Percentiles rank a stretch among this genome's conserved stretches.
phyloP scores from a whole-genome alignment of 1,140 invertebrate genomes.

The Apocrypta bakeri region DNA sequence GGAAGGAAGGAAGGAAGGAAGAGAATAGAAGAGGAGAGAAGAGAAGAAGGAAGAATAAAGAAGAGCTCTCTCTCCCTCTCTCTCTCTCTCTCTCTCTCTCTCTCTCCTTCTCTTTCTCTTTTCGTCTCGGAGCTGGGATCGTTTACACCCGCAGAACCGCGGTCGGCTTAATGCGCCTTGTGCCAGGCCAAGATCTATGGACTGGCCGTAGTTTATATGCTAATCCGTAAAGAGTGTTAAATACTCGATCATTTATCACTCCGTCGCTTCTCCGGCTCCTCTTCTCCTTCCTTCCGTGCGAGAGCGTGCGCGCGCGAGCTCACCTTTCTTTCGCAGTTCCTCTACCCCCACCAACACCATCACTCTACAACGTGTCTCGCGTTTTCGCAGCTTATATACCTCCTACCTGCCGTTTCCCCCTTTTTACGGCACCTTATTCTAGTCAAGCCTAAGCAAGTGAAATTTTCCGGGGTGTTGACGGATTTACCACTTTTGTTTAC shows the following conservation, averaged over 20 bases:
- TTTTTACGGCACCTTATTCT: not conserved
- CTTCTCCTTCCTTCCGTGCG: conserved; percentile 44
- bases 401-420: not conserved
- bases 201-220: conserved; percentile 76
- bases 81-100: too few species aligned
- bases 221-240: conserved; percentile 76
- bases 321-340: not conserved
- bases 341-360: not conserved
- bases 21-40: conserved; percentile 13
- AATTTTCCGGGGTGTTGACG: not conserved
- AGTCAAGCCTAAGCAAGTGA: not conserved
- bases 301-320: not conserved
- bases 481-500: not conserved
- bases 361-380: not conserved
- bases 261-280: conserved; percentile 53
- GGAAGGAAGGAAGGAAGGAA: conserved; percentile 3
- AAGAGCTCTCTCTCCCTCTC: not conserved
- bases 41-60: conserved; percentile 26
- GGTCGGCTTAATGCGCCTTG: conserved; percentile 71
- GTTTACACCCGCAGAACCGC: conserved; percentile 64
- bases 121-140: conserved; percentile 45
- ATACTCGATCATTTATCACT: conserved; percentile 76
- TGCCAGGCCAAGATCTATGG: conserved; percentile 73
- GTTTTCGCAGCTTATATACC: not conserved
- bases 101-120: not conserved